A percentile compares a stretch with the other conserved stretches of the same genome.
phyloP scores from a whole-genome alignment of 2,888 invertebrate genomes.

The Drosophila affinis region DNA sequence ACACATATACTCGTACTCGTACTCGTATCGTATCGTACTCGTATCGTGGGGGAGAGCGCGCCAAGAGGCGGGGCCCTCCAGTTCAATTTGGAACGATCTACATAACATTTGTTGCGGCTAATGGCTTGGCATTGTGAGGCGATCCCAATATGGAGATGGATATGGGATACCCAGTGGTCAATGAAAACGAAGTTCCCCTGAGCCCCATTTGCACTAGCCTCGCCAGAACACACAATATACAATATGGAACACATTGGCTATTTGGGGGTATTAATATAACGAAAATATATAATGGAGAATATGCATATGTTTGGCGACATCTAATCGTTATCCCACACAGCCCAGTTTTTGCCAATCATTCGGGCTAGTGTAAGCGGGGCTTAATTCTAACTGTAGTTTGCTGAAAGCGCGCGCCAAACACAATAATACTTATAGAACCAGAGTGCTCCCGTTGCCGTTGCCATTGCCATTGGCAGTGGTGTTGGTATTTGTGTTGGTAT shows the following conservation, averaged over 20 bases:
- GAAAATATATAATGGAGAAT: too few relatives aligned
- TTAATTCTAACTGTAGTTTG: conserved; percentile 57
- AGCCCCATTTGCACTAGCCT: conserved; percentile 10
- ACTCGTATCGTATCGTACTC: too few relatives aligned
- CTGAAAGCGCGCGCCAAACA: conserved; percentile 43
- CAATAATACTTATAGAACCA: conserved; percentile 59
- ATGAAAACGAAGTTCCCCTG: conserved; percentile 6
- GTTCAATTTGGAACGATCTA: conserved; percentile 66
- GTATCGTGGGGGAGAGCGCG: conserved; percentile 17
- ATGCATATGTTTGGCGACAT: too few relatives aligned
- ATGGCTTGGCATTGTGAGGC: conserved; percentile 58
- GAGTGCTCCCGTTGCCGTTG: conserved; percentile 50
- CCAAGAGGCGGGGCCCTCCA: background rate
- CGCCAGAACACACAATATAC: too few relatives aligned
- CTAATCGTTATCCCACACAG: too few relatives aligned
- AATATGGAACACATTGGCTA: too few relatives aligned
- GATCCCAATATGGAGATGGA: conserved; percentile 62
- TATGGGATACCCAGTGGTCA: conserved; percentile 29
- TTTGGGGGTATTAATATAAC: too few relatives aligned
- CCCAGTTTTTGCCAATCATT: conserved; percentile 10
- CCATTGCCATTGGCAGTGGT: conserved; percentile 29
- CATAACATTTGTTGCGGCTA: conserved; percentile 72
- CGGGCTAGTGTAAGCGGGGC: conserved; percentile 51
- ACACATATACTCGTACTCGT: conserved; percentile 2
- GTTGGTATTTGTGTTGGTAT: conserved; percentile 1